Evolutionary conservation across 1,140 invertebrate species (phyloP).

Genomic region (Alviniconcha marisindica): DNA sequence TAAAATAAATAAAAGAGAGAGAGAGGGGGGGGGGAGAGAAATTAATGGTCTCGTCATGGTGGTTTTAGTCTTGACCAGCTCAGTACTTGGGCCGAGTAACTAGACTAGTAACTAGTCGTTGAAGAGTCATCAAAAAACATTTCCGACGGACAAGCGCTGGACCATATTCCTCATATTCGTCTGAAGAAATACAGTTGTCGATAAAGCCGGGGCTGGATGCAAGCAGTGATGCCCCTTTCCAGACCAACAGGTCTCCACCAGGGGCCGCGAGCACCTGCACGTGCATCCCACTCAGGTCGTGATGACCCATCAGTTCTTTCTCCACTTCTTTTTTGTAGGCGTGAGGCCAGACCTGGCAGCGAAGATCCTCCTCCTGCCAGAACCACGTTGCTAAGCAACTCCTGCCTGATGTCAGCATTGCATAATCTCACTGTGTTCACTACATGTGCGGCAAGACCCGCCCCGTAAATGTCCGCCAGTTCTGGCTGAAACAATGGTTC

Average conservation of each 20-base stretch:
- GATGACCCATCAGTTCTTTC: background rate
- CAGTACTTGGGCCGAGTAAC: no score
- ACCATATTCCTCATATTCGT: slow-evolving; percentile 8
- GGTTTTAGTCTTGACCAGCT: no score
- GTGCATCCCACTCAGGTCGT: background rate
- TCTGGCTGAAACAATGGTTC: slow-evolving; percentile 84
- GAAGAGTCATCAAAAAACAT: no score
- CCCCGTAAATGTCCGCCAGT: slow-evolving; percentile 59
- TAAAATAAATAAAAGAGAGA: no score
- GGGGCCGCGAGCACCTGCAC: background rate
- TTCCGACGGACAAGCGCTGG: background rate
- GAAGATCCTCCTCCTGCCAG: background rate
- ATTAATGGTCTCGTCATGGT: no score
- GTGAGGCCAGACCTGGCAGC: slow-evolving; percentile 7
- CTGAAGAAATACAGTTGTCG: background rate
- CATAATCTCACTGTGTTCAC: background rate
- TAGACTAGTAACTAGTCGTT: no score
- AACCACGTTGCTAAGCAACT: slow-evolving; percentile 2
- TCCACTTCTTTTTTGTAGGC: slow-evolving; percentile 5
- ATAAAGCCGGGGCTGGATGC: background rate
- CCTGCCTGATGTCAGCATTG: background rate
- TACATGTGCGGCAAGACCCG: slow-evolving; percentile 40
- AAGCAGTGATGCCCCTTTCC: background rate
- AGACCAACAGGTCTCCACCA: background rate
- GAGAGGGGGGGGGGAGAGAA: no score